Evolutionary conservation across 2,888 invertebrate species (phyloP), one percentile per base, ranked within the genome.

Genomic region (Agelastica alni): DNA sequence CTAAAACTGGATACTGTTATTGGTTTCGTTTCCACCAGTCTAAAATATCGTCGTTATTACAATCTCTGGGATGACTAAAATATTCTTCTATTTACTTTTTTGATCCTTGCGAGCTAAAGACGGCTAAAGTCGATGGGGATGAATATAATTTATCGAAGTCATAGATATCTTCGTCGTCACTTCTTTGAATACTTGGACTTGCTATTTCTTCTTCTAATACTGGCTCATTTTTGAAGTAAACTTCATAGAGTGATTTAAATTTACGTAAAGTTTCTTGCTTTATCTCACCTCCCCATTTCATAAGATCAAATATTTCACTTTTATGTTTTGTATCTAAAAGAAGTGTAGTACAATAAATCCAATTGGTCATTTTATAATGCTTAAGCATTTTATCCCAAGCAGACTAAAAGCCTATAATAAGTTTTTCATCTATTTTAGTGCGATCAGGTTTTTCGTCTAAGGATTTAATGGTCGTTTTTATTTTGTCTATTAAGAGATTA

Each of bases 291-390:
- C 58, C 61, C 63, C 64, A 62, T 5, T 13, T 18, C 30, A 64
- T 63, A 26, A 59, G 22, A 9, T 59, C 36, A 49, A 68, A 68
- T 9, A 59, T 62, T 39, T 65, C 52, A n/a, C 37, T 28, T 44
- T 68, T 68, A 44, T 65, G 66, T 20, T 60, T 51, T 22, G 64
- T 62, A 45, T 68, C 65, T 37, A 66, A 51, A 32, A 66, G 60
- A 31, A 67, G 51, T 28, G 53, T 14, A 4, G 59, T 46, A 44
- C 63, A 65, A 36, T 66, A 67, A 32, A 64, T 56, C 65, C 65
- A 68, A 41, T 68, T 67, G 10, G n/a, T 39, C 4, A 5, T 16
- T 6, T 39, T 5, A 13, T 13, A 36, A 36, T 36, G 36, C n/a
- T 36, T 36, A 16, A 36, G 17, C 6, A 36, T 36, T 39, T 39